These are phyloP conservation scores for Enoplosus armatus DNA, from an alignment of 2,797 vertebrate species.

Conservation along the genomic window DNA sequence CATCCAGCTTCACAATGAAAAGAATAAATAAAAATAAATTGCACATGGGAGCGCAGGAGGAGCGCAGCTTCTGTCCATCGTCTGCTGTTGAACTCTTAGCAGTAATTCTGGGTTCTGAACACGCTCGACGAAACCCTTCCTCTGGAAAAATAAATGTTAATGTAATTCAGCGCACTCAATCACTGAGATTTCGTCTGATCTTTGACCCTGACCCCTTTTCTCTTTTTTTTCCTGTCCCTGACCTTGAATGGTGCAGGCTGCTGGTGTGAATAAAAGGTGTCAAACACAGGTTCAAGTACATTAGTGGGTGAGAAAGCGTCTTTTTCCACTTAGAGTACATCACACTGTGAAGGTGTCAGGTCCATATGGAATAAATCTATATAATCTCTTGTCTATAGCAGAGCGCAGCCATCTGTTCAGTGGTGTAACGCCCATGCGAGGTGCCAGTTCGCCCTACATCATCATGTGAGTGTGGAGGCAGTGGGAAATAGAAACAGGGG, in stretches of 20 bases:
- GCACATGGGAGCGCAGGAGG: neutral
- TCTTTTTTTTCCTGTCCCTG: neutral
- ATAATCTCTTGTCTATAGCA: conserved; percentile 8
- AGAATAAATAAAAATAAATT: neutral
- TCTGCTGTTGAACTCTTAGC: neutral
- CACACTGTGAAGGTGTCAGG: conserved; percentile 8
- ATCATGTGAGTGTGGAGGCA: neutral
- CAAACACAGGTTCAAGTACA: conserved; percentile 32
- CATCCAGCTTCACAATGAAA: neutral
- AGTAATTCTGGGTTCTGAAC: conserved; percentile 21
- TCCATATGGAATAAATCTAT: conserved; percentile 31
- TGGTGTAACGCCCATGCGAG: neutral
- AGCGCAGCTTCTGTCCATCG: neutral
- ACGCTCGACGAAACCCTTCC: neutral
- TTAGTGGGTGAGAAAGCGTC: conserved; percentile 5
- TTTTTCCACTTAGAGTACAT: conserved; percentile 19
- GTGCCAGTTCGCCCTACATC: neutral
- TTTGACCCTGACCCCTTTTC: conserved; percentile 9
- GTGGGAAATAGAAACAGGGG: conserved; percentile 16
- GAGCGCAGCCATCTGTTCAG: conserved; percentile 27
- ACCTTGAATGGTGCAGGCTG: neutral
- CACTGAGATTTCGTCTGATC: conserved; percentile 27
- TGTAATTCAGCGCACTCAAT: conserved; percentile 29
- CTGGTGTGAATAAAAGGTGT: conserved; percentile 29
- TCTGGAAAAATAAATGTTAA: conserved; percentile 26